Percentiles rank a stretch among this genome's conserved stretches.
Evolutionary conservation across 2,113 vertebrate species (phyloP).

Genomic region (Salvelinus fontinalis): DNA sequence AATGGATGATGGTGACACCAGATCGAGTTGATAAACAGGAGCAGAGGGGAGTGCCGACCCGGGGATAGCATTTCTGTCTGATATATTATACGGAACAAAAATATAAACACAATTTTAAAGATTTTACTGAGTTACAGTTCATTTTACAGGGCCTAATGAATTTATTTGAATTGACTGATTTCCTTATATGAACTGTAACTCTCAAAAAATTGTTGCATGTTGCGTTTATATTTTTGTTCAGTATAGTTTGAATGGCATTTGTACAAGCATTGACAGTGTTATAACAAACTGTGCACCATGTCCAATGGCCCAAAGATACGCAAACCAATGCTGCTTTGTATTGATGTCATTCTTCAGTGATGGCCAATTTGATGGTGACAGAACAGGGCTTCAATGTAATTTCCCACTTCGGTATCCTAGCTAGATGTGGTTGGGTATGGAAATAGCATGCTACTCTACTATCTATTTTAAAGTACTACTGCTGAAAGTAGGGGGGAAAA

Average conservation of each 20-base stretch:
- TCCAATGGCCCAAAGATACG: constrained; percentile 10
- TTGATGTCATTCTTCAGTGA: constrained; percentile 31
- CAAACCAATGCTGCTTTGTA: not conserved
- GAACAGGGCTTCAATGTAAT: constrained; percentile 16
- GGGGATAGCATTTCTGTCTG: not conserved
- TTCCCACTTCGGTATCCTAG: constrained; percentile 21
- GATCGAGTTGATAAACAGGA: not conserved
- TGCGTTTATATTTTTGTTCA: too few relatives aligned
- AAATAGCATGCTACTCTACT: constrained; percentile 25
- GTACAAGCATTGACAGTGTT: constrained; percentile 10
- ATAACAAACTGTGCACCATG: not conserved
- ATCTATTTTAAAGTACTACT: constrained; percentile 29
- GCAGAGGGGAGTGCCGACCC: not conserved
- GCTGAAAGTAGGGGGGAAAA: constrained; percentile 22
- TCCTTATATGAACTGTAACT: too few relatives aligned
- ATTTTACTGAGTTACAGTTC: too few relatives aligned
- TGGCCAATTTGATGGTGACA: constrained; percentile 20
- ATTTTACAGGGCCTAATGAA: too few relatives aligned
- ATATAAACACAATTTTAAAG: too few relatives aligned
- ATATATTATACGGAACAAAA: not conserved
- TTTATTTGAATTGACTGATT: too few relatives aligned
- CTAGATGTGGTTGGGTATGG: constrained; percentile 25
- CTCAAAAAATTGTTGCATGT: too few relatives aligned
- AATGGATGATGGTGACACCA: too few relatives aligned
- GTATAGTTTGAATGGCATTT: not conserved